A percentile compares a stretch with the other conserved stretches of the same genome.
phyloP scores from a whole-genome alignment of 2,797 vertebrate genomes.

The Phyllotis vaccarum region DNA sequence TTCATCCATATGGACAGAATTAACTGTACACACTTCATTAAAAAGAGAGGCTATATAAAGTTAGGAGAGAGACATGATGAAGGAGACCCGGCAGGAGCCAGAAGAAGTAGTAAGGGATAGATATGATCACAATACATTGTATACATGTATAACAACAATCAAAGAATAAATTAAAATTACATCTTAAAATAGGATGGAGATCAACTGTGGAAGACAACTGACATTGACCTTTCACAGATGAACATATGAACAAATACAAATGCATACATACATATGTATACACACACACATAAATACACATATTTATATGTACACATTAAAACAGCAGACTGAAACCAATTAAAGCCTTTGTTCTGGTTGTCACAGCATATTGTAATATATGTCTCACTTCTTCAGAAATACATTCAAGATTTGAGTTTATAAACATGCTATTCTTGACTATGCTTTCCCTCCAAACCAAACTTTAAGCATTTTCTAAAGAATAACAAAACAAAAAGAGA shows the following conservation, averaged over 20 bases:
- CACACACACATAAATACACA: neutral
- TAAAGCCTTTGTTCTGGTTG: neutral
- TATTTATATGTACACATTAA: neutral
- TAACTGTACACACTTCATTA: neutral
- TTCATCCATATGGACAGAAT: neutral
- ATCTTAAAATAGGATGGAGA: too few species aligned
- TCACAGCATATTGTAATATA: neutral
- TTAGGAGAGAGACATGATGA: neutral
- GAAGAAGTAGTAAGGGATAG: neutral
- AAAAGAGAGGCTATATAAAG: neutral
- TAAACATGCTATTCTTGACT: neutral
- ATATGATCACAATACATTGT: neutral
- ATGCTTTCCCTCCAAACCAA: neutral
- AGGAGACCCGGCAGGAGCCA: neutral
- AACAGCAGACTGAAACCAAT: neutral
- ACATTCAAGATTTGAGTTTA: neutral
- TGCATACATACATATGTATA: too few species aligned
- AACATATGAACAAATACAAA: too few species aligned
- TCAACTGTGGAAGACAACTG: too few species aligned
- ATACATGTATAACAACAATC: too few species aligned
- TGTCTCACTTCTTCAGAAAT: neutral
- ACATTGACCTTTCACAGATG: too few species aligned
- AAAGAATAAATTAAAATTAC: too few species aligned
- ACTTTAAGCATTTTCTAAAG: neutral
- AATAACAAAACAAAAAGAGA: slow-evolving; percentile 14